Conservation (phyloP, 2,113 vertebrate species). For the Catharus bicknelli region DNA sequence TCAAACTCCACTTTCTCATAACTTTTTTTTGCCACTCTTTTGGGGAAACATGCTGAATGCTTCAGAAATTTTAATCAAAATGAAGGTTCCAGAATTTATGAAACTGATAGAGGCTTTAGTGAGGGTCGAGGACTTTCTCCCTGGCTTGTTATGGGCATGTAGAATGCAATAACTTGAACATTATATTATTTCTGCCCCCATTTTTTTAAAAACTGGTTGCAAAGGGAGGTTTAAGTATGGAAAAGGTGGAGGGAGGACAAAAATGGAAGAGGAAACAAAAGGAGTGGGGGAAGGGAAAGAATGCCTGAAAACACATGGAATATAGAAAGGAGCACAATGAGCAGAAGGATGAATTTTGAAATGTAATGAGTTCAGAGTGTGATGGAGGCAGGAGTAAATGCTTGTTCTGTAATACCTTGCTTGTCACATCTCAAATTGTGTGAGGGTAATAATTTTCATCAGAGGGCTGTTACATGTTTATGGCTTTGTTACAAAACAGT, state of each 20-base stretch:
- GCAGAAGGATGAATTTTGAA: not conserved
- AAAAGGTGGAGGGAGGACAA: not conserved
- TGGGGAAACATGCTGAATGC: not conserved
- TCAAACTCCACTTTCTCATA: not conserved
- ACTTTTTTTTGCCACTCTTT: not conserved
- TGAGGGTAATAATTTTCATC: not conserved
- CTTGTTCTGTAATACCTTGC: not conserved
- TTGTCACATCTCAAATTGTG: not conserved
- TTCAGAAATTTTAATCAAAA: not conserved
- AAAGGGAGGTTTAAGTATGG: not conserved
- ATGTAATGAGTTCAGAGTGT: rapidly evolving
- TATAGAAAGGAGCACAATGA: not conserved
- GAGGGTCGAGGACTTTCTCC: not conserved
- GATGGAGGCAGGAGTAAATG: not conserved
- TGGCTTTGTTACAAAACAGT: not conserved
- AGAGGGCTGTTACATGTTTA: not conserved
- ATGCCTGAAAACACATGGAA: not conserved
- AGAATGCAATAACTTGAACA: not conserved
- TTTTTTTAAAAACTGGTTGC: not conserved
- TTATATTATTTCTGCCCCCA: not conserved
- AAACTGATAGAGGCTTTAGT: not conserved
- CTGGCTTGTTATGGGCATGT: not conserved
- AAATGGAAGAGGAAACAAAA: not conserved
- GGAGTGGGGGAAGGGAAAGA: not conserved
- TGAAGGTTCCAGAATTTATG: not conserved